These are phyloP conservation scores for Palythoa grandiflora DNA, from an alignment of 92 coral and sea anemone species.

Conservation along the genomic window DNA sequence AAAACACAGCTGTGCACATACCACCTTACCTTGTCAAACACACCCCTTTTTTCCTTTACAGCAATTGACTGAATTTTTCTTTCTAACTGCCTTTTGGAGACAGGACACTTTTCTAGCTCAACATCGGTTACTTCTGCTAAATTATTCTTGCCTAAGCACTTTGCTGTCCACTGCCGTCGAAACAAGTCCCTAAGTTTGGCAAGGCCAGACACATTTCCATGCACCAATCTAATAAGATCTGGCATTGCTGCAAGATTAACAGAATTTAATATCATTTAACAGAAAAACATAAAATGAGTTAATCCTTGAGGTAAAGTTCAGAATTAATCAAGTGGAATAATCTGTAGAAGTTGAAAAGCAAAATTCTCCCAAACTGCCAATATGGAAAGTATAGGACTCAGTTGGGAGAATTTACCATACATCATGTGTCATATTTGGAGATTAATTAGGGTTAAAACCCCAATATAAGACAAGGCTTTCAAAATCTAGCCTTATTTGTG, in stretches of 20 bases:
- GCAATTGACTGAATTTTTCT: conserved; percentile 87
- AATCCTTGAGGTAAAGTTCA: too few species aligned
- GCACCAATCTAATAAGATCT: conserved; percentile 79
- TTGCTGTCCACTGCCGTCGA: conserved; percentile 88
- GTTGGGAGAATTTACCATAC: too few species aligned
- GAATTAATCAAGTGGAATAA: too few species aligned
- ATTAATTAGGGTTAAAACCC: too few species aligned
- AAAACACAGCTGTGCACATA: conserved; percentile 80
- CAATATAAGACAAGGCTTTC: too few species aligned
- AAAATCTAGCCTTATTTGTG: too few species aligned
- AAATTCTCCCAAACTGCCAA: too few species aligned
- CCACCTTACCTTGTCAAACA: conserved; percentile 81
- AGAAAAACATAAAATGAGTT: neutral
- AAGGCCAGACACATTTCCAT: conserved; percentile 88
- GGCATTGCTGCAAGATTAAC: conserved; percentile 81
- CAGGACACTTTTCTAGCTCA: conserved; percentile 75
- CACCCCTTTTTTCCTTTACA: conserved; percentile 77
- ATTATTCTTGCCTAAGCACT: conserved; percentile 56
- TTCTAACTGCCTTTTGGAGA: conserved; percentile 94
- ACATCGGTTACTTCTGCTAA: conserved; percentile 67
- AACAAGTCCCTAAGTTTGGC: conserved; percentile 76
- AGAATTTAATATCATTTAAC: neutral
- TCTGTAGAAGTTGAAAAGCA: too few species aligned
- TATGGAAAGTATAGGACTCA: too few species aligned
- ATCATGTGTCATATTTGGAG: too few species aligned